A percentile compares a stretch with the other conserved stretches of the same genome.
Evolutionary conservation across 2,797 vertebrate genomes (phyloP).

Genomic region (Tapera naevia): DNA sequence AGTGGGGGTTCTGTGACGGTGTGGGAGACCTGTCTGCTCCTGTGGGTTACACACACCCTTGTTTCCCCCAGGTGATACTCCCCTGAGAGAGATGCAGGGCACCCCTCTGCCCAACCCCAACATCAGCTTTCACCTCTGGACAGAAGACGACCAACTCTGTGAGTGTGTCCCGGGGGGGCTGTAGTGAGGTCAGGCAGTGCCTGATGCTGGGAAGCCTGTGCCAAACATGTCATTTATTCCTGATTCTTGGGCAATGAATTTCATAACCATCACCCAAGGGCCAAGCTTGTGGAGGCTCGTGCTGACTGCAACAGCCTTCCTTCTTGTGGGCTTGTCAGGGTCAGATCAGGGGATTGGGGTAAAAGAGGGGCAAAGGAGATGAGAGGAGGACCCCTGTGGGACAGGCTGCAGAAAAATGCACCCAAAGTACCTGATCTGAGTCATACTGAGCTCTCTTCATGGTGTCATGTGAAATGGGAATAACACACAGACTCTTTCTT

Average conservation of each 20-base stretch:
- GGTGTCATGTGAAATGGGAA: neutral
- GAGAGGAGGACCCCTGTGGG: neutral
- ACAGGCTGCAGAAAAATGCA: neutral
- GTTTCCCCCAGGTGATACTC: neutral
- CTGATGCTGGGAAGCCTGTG: neutral
- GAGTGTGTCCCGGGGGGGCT: constrained; percentile 67
- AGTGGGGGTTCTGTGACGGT: rapidly evolving
- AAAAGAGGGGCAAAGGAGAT: neutral
- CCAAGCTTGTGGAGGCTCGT: rapidly evolving
- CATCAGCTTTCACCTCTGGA: constrained; percentile 93
- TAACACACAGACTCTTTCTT: neutral
- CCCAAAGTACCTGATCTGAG: neutral
- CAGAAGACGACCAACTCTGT: constrained; percentile 90
- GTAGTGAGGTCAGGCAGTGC: neutral
- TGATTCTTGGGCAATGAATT: neutral
- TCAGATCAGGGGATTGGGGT: rapidly evolving
- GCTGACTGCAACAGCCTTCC: neutral
- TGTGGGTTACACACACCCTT: neutral
- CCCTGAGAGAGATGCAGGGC: constrained; percentile 56
- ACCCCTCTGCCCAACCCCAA: constrained; percentile 88
- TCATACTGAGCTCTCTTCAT: neutral
- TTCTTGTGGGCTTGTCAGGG: neutral
- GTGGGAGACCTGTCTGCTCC: neutral
- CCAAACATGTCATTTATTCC: neutral
- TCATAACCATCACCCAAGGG: neutral